These are phyloP conservation scores for Psittacula echo DNA, from an alignment of 2,797 vertebrate genomes.

Conservation along the genomic window DNA sequence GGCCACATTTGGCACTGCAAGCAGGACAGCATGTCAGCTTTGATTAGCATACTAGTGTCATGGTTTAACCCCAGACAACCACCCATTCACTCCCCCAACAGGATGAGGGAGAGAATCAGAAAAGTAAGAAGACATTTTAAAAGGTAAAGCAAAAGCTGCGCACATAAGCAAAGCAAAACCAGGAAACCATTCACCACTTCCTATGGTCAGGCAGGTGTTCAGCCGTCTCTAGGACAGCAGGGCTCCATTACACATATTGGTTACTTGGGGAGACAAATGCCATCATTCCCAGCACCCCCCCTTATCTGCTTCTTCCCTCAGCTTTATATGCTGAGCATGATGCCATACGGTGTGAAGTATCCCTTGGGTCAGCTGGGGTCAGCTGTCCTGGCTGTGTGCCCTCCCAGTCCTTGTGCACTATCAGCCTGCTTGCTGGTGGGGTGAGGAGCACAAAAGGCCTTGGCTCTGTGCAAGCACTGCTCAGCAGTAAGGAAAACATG, in stretches of 20 bases:
- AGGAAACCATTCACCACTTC: not conserved
- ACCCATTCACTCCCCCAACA: not conserved
- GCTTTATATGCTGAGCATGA: not conserved
- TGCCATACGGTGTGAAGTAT: not conserved
- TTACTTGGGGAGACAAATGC: not conserved
- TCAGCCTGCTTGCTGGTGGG: not conserved
- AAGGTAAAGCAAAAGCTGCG: not conserved
- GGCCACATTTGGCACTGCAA: not conserved
- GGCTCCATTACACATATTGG: not conserved
- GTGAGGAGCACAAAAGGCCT: not conserved
- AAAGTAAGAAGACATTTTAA: not conserved
- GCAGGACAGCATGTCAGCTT: not conserved
- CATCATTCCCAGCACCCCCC: not conserved
- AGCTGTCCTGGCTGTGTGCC: not conserved
- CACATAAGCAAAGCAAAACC: not conserved
- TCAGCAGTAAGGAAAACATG: not conserved
- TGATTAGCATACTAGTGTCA: not conserved
- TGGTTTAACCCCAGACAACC: not conserved
- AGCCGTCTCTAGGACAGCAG: not conserved
- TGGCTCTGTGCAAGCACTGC: not conserved
- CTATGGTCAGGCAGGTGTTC: not conserved
- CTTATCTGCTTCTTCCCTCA: not conserved
- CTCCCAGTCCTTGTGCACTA: not conserved
- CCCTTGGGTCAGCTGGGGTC: not conserved
- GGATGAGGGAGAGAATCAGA: not conserved